These are phyloP conservation scores for Hofmannophila pseudospretella DNA, from an alignment of 2,888 invertebrate genomes.

Conservation along the genomic window DNA sequence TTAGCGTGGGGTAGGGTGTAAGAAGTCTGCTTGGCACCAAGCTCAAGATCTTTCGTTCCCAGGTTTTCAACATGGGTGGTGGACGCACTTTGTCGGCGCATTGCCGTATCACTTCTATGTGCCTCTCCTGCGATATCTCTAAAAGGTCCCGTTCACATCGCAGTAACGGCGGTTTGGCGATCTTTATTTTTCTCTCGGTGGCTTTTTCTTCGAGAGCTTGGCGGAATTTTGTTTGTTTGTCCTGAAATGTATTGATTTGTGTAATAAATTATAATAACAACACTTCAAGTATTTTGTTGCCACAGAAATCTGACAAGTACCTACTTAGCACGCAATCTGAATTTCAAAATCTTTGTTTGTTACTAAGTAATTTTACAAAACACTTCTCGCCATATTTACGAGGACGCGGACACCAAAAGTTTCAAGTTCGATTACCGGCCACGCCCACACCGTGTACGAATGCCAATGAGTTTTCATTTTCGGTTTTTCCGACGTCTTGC, in stretches of 20 bases:
- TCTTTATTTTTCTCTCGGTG: slow-evolving; percentile 48
- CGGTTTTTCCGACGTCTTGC: too few species aligned
- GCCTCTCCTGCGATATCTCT: slow-evolving; percentile 67
- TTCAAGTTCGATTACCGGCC: too few species aligned
- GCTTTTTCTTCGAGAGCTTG: slow-evolving; percentile 61
- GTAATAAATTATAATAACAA: too few species aligned
- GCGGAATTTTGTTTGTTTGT: slow-evolving; percentile 58
- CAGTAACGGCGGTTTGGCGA: slow-evolving; percentile 42
- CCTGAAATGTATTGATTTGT: slow-evolving; percentile 39
- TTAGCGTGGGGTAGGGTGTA: slow-evolving; percentile 71
- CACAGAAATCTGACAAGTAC: too few species aligned
- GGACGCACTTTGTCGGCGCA: slow-evolving; percentile 78
- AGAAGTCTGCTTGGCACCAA: slow-evolving; percentile 77
- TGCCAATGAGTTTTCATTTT: too few species aligned
- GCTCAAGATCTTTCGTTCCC: slow-evolving; percentile 79
- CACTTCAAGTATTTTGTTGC: too few species aligned
- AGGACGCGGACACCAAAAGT: too few species aligned
- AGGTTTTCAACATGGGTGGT: slow-evolving; percentile 79
- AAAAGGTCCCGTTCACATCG: slow-evolving; percentile 62
- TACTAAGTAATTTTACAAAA: too few species aligned
- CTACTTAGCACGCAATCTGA: too few species aligned
- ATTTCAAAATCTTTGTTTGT: too few species aligned
- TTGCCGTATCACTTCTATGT: slow-evolving; percentile 74
- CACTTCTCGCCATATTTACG: too few species aligned
- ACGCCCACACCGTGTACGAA: too few species aligned